These are phyloP conservation scores for Hafferia zeledoni DNA, from an alignment of 2,797 vertebrate genomes.

Conservation along the genomic window DNA sequence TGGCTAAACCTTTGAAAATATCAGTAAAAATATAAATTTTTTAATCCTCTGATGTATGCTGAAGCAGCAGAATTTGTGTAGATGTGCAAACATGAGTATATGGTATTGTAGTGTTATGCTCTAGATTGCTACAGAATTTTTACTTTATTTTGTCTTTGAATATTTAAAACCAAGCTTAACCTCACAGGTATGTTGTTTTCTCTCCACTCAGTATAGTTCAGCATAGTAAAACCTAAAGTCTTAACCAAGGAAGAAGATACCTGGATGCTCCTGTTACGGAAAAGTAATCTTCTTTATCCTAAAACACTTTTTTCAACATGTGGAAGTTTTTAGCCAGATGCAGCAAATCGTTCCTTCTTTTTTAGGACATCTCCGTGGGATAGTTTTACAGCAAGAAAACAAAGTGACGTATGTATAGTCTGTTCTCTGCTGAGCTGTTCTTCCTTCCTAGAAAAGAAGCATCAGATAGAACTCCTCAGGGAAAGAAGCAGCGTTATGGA, in stretches of 20 bases:
- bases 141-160: background rate
- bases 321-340: background rate
- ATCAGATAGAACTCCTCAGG: background rate
- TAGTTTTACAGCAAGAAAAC: background rate
- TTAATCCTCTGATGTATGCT: background rate
- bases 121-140: background rate
- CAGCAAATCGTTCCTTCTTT: background rate
- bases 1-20: background rate
- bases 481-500: background rate
- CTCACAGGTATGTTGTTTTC: background rate
- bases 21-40: background rate
- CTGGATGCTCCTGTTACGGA: background rate
- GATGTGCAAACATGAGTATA: fast-evolving
- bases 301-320: background rate
- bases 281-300: background rate
- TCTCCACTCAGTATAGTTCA: background rate
- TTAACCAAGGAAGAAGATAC: background rate
- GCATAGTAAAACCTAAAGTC: background rate
- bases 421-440: background rate
- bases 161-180: background rate
- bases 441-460: background rate
- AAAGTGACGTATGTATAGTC: background rate
- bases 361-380: background rate
- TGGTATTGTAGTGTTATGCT: background rate
- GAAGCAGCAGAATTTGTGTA: background rate